Evolutionary conservation across 2,888 invertebrate species (phyloP), one percentile per base, ranked within the genome.

Genomic region (Hypomecis atomaria): DNA sequence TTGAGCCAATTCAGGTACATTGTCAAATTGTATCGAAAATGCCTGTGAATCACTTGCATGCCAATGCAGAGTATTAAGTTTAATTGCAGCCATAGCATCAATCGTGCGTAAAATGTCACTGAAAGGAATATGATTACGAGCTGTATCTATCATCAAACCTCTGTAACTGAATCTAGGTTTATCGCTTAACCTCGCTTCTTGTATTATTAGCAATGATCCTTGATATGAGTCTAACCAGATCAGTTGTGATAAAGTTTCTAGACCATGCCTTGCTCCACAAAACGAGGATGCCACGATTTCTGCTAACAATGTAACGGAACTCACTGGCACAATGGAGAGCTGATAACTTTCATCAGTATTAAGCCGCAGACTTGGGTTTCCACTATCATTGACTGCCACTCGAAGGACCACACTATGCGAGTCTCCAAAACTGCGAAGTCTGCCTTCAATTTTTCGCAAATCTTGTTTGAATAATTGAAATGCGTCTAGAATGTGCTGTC

Each of bases 31-130:
- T 79, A 97, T 95, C 0, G 98, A 98, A 89, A 98, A 98, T 66
- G 97, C 96, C 84, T 98, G 97, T 4, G 97, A 96, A 83, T 98
- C 98, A 0, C 95, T 95, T 34, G 96, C 93, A 76, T 96, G 96
- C 98, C 98, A 98, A 82, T 98, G 98, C 79, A 98, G 96, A 0
- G 97, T 96, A 86, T 98, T 98, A 57, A 98, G 88, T 88, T 98
- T 98, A 68, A 95, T 95, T 66, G 96, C 95, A 0, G 96, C 95
- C 98, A 98, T 98, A 4, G 96, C 98, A 61, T 97, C 95, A 77
- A 98, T 88, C 13, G 96, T 95, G 6, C 94, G 92, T 76, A 96
- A 94, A 50, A 97, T 90, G 62, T 95, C 93, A 38, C 93, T 93
- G 9, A 97, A 89, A 0, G 96, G 95, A 77, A 98, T 95, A 83